Percentiles rank a stretch among this genome's conserved stretches.
phyloP scores from a whole-genome alignment of 2,888 invertebrate species.

The Candidula unifasciata region DNA sequence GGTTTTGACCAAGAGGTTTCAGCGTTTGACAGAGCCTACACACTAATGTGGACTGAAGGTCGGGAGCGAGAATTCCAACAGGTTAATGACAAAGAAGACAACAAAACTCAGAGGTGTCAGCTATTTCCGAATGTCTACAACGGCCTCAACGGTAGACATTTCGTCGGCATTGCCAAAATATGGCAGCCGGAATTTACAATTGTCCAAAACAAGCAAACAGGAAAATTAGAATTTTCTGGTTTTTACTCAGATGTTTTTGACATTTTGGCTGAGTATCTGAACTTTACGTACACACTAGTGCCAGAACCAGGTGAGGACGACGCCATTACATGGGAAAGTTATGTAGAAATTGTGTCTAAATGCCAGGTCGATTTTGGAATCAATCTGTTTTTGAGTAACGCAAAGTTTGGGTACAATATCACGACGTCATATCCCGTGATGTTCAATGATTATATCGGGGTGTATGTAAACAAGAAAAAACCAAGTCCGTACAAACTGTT shows the following conservation, averaged over 20 bases:
- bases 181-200: neutral
- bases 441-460: conserved; percentile 13
- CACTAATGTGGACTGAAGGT: conserved; percentile 23
- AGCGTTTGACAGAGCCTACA: neutral
- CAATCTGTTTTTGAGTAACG: neutral
- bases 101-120: neutral
- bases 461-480: neutral
- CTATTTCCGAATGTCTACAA: conserved; percentile 14
- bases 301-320: conserved; percentile 18
- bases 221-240: neutral
- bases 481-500: neutral
- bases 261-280: neutral
- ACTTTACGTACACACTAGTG: conserved; percentile 23
- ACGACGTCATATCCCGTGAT: neutral
- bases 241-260: conserved; percentile 4
- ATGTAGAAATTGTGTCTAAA: neutral
- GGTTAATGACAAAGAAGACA: neutral
- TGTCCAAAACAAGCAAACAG: neutral
- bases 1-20: neutral
- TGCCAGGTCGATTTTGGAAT: conserved; percentile 22
- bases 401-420: neutral
- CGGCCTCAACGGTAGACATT: conserved; percentile 19
- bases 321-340: conserved; percentile 6
- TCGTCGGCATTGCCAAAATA: conserved; percentile 2
- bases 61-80: neutral